These are phyloP conservation scores for Phytoseiulus persimilis DNA, from an alignment of 2,888 invertebrate genomes.

Conservation along the genomic window DNA sequence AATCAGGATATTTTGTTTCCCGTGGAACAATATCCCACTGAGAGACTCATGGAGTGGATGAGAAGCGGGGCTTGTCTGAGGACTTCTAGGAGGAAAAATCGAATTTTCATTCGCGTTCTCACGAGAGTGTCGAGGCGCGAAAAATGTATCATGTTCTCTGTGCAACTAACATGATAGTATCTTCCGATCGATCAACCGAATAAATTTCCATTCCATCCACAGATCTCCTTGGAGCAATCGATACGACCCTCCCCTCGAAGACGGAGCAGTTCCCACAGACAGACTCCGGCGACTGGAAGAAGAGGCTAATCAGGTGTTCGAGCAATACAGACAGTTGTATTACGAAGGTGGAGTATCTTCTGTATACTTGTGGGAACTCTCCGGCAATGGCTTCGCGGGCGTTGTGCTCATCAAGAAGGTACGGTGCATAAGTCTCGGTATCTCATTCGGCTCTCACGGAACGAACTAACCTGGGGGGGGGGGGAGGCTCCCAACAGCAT, in stretches of 20 bases:
- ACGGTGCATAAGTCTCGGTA: background rate
- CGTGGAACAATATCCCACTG: no score
- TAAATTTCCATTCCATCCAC: constrained; percentile 15
- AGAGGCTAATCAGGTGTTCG: constrained; percentile 96
- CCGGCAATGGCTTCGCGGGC: constrained; percentile 90
- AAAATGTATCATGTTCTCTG: no score
- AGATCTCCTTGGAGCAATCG: constrained; percentile 98
- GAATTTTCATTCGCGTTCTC: no score
- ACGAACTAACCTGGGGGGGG: no score
- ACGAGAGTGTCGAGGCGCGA: no score
- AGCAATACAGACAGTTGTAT: constrained; percentile 97
- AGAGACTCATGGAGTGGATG: no score
- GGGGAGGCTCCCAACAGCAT: no score
- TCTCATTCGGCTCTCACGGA: no score
- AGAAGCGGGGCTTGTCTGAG: no score
- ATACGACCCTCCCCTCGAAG: constrained; percentile 93
- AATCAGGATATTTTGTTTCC: no score
- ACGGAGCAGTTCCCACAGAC: constrained; percentile 97
- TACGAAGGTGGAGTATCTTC: constrained; percentile 99
- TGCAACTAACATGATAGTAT: no score
- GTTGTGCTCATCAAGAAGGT: constrained; percentile 93
- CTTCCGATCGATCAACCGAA: background rate
- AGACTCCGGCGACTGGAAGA: constrained; percentile 86
- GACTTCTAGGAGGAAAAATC: no score
- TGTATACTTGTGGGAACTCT: constrained; percentile 98